Percentiles rank a stretch among this genome's conserved stretches.
Conservation (phyloP, 2,888 invertebrate species). For the Phymatocera aterrima region DNA sequence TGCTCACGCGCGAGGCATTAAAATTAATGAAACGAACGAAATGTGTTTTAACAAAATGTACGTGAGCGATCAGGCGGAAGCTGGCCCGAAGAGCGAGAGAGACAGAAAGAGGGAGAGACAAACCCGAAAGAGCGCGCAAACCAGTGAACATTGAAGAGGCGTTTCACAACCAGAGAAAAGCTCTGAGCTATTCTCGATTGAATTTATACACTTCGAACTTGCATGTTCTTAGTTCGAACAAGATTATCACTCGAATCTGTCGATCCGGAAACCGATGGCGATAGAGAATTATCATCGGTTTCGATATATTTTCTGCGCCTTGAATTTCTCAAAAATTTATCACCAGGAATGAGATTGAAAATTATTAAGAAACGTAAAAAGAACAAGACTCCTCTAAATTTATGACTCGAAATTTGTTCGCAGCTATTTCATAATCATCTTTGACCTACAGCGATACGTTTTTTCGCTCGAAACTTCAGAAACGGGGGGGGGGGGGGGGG, state of each 20-base stretch:
- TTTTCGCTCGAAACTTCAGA: neutral
- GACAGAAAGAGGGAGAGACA: neutral
- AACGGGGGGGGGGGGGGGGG: neutral
- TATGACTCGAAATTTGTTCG: neutral
- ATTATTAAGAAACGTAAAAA: neutral
- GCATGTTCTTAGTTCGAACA: constrained; percentile 14
- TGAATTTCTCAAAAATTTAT: neutral
- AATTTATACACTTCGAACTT: constrained; percentile 18
- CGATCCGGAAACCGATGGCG: neutral
- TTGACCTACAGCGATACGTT: neutral
- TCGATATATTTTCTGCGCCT: neutral
- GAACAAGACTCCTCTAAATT: neutral
- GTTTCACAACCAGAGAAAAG: constrained; percentile 42
- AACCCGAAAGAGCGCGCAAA: constrained; percentile 21
- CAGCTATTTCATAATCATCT: neutral
- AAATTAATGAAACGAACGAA: constrained; percentile 72
- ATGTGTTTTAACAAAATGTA: constrained; percentile 71
- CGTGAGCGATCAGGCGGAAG: constrained; percentile 70
- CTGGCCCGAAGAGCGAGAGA: constrained; percentile 53
- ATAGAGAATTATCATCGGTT: neutral
- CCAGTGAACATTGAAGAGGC: constrained; percentile 39
- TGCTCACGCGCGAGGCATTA: constrained; percentile 66
- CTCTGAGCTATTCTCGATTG: constrained; percentile 24
- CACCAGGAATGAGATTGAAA: too few species aligned
- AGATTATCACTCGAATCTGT: constrained; percentile 14